Evolutionary conservation across 2,113 vertebrate genomes (phyloP).

Genomic region (Girardinichthys multiradiatus): DNA sequence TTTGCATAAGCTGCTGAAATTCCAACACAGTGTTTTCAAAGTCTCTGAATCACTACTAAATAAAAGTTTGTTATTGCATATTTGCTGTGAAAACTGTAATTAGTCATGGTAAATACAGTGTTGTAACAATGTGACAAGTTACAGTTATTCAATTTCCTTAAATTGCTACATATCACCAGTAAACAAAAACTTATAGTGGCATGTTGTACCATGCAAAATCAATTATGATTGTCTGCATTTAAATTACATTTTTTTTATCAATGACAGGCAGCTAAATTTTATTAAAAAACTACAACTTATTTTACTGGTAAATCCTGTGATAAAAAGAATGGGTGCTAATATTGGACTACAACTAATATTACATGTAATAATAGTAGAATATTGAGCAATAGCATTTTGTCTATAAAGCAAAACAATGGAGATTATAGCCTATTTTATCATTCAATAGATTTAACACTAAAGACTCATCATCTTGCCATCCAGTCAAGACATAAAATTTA

Average conservation of each 20-base stretch:
- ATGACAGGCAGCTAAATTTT: neutral
- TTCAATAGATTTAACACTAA: neutral
- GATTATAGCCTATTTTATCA: neutral
- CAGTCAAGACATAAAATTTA: conserved; percentile 11
- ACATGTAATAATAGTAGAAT: neutral
- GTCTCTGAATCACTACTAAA: neutral
- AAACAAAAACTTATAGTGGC: neutral
- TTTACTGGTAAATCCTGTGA: neutral
- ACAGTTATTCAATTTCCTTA: neutral
- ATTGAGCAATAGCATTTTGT: neutral
- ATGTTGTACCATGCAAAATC: neutral
- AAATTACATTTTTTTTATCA: neutral
- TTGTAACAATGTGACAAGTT: neutral
- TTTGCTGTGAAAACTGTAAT: neutral
- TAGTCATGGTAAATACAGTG: neutral
- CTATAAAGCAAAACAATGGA: neutral
- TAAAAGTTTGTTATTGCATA: neutral
- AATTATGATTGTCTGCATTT: neutral
- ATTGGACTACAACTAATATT: neutral
- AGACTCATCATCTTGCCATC: neutral
- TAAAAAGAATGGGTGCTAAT: neutral
- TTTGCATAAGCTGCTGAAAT: neutral
- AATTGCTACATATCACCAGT: neutral
- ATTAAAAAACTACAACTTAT: neutral
- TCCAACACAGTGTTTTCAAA: neutral